A percentile compares a stretch with the other conserved stretches of the same genome.
Conservation (phyloP, 2,113 vertebrate species). For the Caranx melampygus region DNA sequence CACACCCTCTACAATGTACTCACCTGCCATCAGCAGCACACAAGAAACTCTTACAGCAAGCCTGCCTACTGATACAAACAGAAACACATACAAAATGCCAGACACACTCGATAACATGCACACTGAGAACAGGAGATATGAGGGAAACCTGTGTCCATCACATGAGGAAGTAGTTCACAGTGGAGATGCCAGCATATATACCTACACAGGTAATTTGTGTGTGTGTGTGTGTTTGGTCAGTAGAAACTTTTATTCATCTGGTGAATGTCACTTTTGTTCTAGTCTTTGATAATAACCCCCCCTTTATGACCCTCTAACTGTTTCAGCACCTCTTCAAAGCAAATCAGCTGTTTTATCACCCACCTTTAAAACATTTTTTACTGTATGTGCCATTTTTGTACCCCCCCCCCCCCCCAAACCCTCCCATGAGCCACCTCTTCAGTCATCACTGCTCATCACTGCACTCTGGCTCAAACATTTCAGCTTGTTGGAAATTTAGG, state of each 20-base stretch:
- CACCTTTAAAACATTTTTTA: neutral
- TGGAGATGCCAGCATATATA: constrained; percentile 76
- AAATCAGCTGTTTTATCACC: neutral
- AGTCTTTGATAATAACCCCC: neutral
- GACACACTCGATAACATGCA: constrained; percentile 15
- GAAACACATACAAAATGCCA: constrained; percentile 39
- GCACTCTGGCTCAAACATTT: neutral
- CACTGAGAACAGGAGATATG: neutral
- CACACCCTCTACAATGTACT: constrained; percentile 11
- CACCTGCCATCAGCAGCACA: constrained; percentile 22
- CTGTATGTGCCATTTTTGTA: neutral
- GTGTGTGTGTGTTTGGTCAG: neutral
- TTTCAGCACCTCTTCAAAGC: neutral
- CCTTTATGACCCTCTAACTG: neutral
- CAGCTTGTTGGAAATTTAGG: neutral
- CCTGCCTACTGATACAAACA: constrained; percentile 21
- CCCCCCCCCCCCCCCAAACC: neutral
- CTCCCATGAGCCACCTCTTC: neutral
- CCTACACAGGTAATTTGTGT: constrained; percentile 86
- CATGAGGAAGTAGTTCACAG: constrained; percentile 86
- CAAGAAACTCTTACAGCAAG: neutral
- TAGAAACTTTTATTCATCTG: neutral
- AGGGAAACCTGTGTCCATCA: constrained; percentile 77
- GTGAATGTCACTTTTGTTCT: neutral
- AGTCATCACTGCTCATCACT: neutral